phyloP scores from a whole-genome alignment of 2,888 invertebrate species.

The Gryllus longicercus region DNA sequence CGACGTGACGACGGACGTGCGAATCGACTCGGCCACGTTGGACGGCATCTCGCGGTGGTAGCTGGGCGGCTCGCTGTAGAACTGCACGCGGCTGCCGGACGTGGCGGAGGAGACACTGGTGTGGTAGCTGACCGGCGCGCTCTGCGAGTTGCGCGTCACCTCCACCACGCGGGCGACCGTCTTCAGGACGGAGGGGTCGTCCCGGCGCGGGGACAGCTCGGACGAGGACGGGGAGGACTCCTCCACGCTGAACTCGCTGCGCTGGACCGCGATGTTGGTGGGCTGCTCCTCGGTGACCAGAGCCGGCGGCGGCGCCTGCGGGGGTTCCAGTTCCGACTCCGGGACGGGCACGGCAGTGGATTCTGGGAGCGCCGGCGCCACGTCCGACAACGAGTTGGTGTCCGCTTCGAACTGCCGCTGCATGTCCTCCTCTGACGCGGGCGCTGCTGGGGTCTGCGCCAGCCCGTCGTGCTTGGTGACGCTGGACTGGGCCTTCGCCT shows the following conservation, averaged over 20 bases:
- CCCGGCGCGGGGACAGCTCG: not conserved
- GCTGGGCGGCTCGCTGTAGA: constrained; percentile 37
- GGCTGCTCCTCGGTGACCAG: constrained; percentile 36
- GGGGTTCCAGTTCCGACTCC: not conserved
- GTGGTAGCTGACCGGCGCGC: constrained; percentile 35
- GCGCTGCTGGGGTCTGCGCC: constrained; percentile 11
- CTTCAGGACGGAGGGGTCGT: not conserved
- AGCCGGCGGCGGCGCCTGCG: constrained; percentile 27
- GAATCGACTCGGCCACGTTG: constrained; percentile 25
- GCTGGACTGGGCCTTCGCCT: too few species aligned
- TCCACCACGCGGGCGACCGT: constrained; percentile 19
- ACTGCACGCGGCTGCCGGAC: constrained; percentile 38
- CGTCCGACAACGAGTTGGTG: not conserved
- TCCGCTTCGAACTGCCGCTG: not conserved
- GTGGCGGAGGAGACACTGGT: constrained; percentile 39
- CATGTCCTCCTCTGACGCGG: not conserved
- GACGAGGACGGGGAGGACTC: constrained; percentile 36
- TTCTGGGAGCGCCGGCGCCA: not conserved
- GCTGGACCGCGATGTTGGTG: constrained; percentile 36
- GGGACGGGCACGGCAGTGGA: not conserved
- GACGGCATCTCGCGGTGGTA: constrained; percentile 31
- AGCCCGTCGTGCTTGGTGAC: not conserved
- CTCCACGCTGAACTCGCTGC: constrained; percentile 40
- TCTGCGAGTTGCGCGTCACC: not conserved
- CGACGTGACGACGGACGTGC: not conserved